Evolutionary conservation across 2,797 vertebrate species (phyloP).

Genomic region (Gobionotothen gibberifrons): DNA sequence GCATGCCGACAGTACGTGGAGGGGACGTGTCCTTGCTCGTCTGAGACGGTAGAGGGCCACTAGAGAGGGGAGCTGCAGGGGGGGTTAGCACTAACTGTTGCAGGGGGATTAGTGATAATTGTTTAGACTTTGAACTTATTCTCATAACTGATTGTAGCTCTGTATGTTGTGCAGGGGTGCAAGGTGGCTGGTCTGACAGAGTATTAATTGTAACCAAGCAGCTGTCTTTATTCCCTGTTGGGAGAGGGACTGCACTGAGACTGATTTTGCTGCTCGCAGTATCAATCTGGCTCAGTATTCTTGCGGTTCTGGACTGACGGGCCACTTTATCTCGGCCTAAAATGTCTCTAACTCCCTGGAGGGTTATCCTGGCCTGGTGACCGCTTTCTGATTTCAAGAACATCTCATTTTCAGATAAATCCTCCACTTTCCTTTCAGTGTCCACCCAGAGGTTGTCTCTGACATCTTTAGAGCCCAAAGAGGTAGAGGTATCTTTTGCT

Average conservation of each 20-base stretch:
- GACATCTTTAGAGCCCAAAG: too few relatives aligned
- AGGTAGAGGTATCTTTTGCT: neutral
- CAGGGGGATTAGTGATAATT: slow-evolving; percentile 4
- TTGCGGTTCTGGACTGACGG: neutral
- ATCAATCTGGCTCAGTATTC: slow-evolving; percentile 37
- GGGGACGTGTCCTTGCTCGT: slow-evolving; percentile 6
- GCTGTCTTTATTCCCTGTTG: slow-evolving; percentile 1
- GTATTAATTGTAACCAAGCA: neutral
- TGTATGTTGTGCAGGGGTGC: neutral
- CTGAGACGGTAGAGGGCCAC: neutral
- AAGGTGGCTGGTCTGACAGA: slow-evolving; percentile 7
- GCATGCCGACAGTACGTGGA: neutral
- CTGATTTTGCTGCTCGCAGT: slow-evolving; percentile 11
- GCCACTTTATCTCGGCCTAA: slow-evolving; percentile 38
- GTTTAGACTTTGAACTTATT: slow-evolving; percentile 10
- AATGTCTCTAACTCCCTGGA: slow-evolving; percentile 61
- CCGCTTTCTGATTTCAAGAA: slow-evolving; percentile 16
- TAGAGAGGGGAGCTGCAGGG: neutral
- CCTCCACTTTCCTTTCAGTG: neutral
- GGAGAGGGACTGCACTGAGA: neutral
- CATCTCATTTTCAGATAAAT: slow-evolving; percentile 22
- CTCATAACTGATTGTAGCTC: slow-evolving; percentile 3
- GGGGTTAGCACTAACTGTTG: neutral
- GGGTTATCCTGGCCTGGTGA: slow-evolving; percentile 44
- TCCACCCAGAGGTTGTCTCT: slow-evolving; percentile 19